These are phyloP conservation scores for Anodontia alba DNA, from an alignment of 2,888 invertebrate genomes.

Conservation along the genomic window DNA sequence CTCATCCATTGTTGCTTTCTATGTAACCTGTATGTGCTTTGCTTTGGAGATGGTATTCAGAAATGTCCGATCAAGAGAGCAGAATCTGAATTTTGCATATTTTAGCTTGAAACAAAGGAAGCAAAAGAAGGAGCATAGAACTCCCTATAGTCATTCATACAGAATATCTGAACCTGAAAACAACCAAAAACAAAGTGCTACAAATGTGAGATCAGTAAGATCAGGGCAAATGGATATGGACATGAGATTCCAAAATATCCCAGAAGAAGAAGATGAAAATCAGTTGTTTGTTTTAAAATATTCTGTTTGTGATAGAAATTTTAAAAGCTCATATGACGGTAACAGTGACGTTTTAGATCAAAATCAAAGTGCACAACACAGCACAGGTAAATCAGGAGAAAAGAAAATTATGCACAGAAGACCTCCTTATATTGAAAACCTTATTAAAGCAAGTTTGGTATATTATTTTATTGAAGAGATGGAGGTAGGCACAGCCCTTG, in stretches of 20 bases:
- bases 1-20: neutral
- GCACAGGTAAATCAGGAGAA: too few species aligned
- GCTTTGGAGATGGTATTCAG: constrained; percentile 43
- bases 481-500: neutral
- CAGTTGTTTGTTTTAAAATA: constrained; percentile 1
- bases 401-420: neutral
- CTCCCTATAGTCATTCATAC: too few species aligned
- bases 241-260: too few species aligned
- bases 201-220: too few species aligned
- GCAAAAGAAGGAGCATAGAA: neutral
- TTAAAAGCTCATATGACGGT: neutral
- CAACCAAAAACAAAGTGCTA: too few species aligned
- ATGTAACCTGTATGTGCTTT: constrained; percentile 18
- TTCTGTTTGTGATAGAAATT: neutral
- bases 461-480: neutral
- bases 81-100: constrained; percentile 47
- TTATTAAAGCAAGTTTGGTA: neutral
- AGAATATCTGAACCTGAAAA: too few species aligned
- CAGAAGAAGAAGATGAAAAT: neutral
- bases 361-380: neutral
- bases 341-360: neutral
- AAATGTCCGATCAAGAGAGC: constrained; percentile 38
- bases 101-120: constrained; percentile 27
- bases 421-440: neutral
- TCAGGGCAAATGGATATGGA: too few species aligned